Base-by-base conservation (phyloP, 2,113 vertebrate genomes). In the Syrrhaptes paradoxus region DNA sequence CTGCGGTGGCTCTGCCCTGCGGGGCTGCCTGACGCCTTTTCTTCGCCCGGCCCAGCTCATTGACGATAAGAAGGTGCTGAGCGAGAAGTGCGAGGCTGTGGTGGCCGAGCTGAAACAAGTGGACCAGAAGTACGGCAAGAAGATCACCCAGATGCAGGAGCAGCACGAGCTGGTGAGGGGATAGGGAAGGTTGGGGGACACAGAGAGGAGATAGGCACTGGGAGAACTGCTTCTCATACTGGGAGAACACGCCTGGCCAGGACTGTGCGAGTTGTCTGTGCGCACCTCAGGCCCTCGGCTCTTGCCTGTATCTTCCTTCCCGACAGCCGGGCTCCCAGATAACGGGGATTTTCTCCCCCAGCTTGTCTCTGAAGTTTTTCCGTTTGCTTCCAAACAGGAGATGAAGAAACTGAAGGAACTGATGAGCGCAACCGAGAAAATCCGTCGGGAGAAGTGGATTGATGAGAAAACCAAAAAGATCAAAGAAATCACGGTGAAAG, bases 391-490 rank as follows among this genome's bases (percentile, higher is more conserved):
- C 32, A 31, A 59, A 28, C 85, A 99, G 99, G 99, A 99, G 96
- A 99, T 99, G 43, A 99, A 99, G 97, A 99, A 99, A 84, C 97
- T 99, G 55, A 99, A 99, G 90, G 99, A 99, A 36, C 92, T 99
- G 13, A 99, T 99, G 99, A 98, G 98, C 0, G 98, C 99, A 24
- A 98, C 98, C 0, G 99, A 99, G 97, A 99, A 99, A 80, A 96
- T 99, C 71, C 98, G 98, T 11, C 90, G 99, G 31, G 99, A 99
- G 98, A 99, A 99, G 89, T 99, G 99, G 99, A 99, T 99, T 5
- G 98, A 98, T 12, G 99, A 99, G 97, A 99, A 99, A 90, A 99
- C 99, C 57, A 99, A 98, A 86, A 99, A 98, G 97, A 99, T 99
- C 93, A 99, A 99, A 94, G 99, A 99, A 95, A 98, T 99, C 96